These are phyloP conservation scores for Leptopilina clavipes DNA, from an alignment of 1,140 invertebrate genomes.

Conservation along the genomic window DNA sequence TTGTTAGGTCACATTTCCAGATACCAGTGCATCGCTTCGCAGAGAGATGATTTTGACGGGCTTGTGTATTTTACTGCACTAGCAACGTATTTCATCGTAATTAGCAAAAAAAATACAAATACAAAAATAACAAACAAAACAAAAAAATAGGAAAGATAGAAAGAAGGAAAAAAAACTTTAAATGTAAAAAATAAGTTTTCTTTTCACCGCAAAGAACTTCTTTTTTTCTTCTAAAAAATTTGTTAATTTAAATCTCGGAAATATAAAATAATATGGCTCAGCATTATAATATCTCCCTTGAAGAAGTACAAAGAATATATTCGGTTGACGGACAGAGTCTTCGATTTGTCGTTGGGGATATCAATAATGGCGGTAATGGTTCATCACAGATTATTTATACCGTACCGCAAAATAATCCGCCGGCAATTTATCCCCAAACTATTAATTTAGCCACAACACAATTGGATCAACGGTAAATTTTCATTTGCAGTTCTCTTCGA, in stretches of 20 bases:
- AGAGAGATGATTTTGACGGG: constrained; percentile 64
- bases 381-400: constrained; percentile 65
- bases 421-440: constrained; percentile 61
- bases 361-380: constrained; percentile 65
- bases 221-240: too few species aligned
- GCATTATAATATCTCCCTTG: constrained; percentile 69
- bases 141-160: constrained; percentile 34
- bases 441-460: constrained; percentile 65
- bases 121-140: neutral
- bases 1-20: constrained; percentile 61
- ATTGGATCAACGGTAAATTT: constrained; percentile 70
- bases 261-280: constrained; percentile 67
- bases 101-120: constrained; percentile 44
- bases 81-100: constrained; percentile 51
- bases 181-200: constrained; percentile 52
- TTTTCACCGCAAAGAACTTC: too few species aligned
- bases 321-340: constrained; percentile 66
- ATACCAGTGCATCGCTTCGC: constrained; percentile 55
- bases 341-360: constrained; percentile 67
- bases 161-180: constrained; percentile 37
- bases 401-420: constrained; percentile 61
- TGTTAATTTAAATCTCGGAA: constrained; percentile 50
- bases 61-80: constrained; percentile 55
- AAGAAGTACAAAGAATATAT: constrained; percentile 66
- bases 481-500: neutral